Evolutionary conservation across 2,113 vertebrate species (phyloP), one percentile per base, ranked within the genome.

Genomic region (Oenanthe oenanthe): DNA sequence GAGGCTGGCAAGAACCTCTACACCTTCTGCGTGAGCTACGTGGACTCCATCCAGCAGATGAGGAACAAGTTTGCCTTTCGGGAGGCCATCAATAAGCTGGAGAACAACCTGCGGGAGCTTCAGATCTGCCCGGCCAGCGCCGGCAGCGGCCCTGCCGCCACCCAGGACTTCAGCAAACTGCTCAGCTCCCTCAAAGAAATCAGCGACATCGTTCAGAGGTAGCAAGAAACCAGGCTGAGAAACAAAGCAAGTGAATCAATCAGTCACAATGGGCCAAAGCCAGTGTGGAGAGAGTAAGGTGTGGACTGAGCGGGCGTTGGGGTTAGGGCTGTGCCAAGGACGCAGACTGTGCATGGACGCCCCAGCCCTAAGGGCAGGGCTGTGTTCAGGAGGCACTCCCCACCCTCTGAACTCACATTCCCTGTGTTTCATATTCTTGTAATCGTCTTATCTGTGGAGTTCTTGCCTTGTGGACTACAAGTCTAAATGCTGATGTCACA

Each of bases 41-140:
- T 99, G 88, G 99, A 99, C 97, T 99, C 99, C 96, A 99, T 99
- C 95, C 99, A 99, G 97, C 99, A 99, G 93, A 99, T 99, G 99
- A 97, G 99, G 95, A 99, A 99, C 97, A 99, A 99, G 90, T 99
- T 99, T 19, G 98, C 99, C 43, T 99, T 99, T 94, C 98, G 99
- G 2, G 99, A 99, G 97, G 99, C 99, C 93, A 99, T 99, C 98
- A 99, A 99, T 98, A 99, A 99, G 94, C 98, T 99, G 86, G 99
- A 99, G 98, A 98, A 95, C 70, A 99, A 98, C 94, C 98, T 99
- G 34, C 98, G 99, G 2, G 99, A 99, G 98, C 98, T 99, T 19
- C 99, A 99, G 96, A 99, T 99, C 97, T 99, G 99, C 97, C 99
- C 99, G 0, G 97, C 98, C 0, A 98, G 98, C 4, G 98, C 98